Evolutionary conservation across 2,888 invertebrate species (phyloP), one percentile per base, ranked within the genome.

Genomic region (Rhingia campestris): DNA sequence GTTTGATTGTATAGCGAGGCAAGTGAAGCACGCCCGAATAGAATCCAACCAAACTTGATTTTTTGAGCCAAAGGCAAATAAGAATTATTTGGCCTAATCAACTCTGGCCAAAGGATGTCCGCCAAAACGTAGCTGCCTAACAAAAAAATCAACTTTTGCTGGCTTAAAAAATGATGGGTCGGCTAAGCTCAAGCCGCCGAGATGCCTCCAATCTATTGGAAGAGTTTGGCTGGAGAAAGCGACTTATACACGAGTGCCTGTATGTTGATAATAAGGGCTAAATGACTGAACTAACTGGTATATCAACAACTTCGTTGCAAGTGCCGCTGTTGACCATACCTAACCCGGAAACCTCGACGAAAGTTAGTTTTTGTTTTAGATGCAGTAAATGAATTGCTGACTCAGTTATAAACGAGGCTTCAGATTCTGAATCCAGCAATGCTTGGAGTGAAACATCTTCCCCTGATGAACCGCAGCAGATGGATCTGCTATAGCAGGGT

Each of bases 241-340:
- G 63, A 35, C 39, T 56, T 35, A 37, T 56, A 56, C 4, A 63
- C 49, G 22, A 63, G 37, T 7, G 63, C 63, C 14, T 63, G 37
- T 4, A 22, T 49, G 37, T 32, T n/a, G 3, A 39, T 4, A 0
- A 6, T 14, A n/a, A 37, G 49, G 49, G 43, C 6, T 10, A 12
- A 45, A 6, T 61, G 43, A 5, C 39, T 22, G 10, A 49, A 63
- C 4, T 4, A 4, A 61, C 22, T 4, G 33, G 12, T 37, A 35
- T 35, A 4, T 63, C 49, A 33, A 63, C 63, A n/a, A 45, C 47
- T 12, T 49, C 53, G 5, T 47, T 47, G n/a, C 53, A 66, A 4
- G n/a, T 53, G 66, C 39, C 47, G 22, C 63, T 53, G 41, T n/a
- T 54, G 41, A 53, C 53, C 53, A 66, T 33, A 12, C 66, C 66